These are phyloP conservation scores for Dioctria rufipes DNA, from an alignment of 2,888 invertebrate species.

Conservation along the genomic window DNA sequence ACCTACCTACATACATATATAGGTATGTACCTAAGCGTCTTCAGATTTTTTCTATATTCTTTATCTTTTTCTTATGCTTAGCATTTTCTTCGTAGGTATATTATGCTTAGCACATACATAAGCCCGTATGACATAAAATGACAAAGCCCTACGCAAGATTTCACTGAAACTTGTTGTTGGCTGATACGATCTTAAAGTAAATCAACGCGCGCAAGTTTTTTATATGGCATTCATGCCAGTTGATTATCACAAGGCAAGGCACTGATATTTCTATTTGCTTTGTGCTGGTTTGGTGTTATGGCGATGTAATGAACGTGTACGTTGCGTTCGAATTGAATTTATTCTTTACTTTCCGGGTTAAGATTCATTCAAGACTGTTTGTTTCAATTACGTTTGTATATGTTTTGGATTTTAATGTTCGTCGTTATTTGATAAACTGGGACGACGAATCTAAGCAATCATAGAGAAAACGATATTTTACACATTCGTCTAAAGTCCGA, in stretches of 20 bases:
- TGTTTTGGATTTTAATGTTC: too few relatives aligned
- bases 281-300: background rate
- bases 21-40: background rate
- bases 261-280: background rate
- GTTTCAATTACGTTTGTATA: too few relatives aligned
- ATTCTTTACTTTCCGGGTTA: too few relatives aligned
- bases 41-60: background rate
- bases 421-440: too few relatives aligned
- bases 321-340: too few relatives aligned
- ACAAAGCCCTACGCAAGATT: conserved; percentile 4
- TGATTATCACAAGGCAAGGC: background rate
- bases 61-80: background rate
- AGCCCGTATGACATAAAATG: background rate
- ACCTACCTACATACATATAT: too few relatives aligned
- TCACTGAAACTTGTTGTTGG: background rate
- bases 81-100: background rate
- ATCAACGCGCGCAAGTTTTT: background rate
- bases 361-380: too few relatives aligned
- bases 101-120: background rate
- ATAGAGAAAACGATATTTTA: too few relatives aligned
- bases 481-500: too few relatives aligned
- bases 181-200: background rate
- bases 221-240: background rate
- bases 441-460: too few relatives aligned
- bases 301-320: background rate